Conservation (phyloP, 2,113 vertebrate genomes). For the Agelaius phoeniceus region DNA sequence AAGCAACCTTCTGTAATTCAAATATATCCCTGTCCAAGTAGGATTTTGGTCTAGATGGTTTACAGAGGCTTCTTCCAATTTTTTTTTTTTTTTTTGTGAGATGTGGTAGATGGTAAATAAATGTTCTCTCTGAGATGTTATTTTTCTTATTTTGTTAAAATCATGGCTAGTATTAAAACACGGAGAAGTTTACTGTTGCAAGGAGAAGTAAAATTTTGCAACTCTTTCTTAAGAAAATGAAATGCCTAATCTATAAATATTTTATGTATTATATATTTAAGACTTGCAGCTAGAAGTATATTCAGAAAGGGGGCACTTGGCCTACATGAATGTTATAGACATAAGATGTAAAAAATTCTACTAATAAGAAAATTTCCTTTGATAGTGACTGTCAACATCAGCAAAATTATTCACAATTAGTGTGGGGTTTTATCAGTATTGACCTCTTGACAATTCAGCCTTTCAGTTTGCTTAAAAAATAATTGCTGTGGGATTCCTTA, state of each 20-base stretch:
- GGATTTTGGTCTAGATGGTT: neutral
- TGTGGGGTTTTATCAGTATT: neutral
- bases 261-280: neutral
- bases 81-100: neutral
- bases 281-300: neutral
- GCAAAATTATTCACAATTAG: neutral
- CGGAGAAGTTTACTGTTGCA: neutral
- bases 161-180: neutral
- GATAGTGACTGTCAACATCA: neutral
- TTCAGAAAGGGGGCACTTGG: neutral
- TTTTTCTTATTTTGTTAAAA: neutral
- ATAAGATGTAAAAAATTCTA: neutral
- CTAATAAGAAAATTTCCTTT: neutral
- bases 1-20: neutral
- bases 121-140: neutral
- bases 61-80: neutral
- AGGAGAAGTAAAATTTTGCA: neutral
- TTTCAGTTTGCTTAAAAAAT: neutral
- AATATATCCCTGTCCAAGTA: neutral
- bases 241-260: neutral
- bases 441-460: neutral
- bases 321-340: neutral
- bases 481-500: neutral
- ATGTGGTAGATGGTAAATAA: neutral
- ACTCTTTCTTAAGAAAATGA: neutral